These are phyloP conservation scores for Eupeodes luniger DNA, from an alignment of 2,888 invertebrate species.

Conservation along the genomic window DNA sequence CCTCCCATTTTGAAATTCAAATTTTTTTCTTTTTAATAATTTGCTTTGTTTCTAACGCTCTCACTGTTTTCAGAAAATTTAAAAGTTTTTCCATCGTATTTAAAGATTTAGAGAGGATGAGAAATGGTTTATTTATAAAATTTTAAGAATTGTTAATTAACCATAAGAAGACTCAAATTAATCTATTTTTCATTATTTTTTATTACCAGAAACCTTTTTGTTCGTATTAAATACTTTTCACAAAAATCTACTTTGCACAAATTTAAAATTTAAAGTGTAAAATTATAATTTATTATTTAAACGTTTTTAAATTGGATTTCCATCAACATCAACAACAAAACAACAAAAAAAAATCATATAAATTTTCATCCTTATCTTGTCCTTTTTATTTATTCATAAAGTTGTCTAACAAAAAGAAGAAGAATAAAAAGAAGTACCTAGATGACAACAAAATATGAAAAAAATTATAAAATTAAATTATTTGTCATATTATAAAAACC, in stretches of 20 bases:
- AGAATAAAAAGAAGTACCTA: background rate
- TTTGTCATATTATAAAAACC: slow-evolving; percentile 29
- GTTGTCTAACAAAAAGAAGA: background rate
- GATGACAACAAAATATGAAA: slow-evolving; percentile 2
- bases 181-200: too few relatives aligned
- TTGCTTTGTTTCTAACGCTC: too few relatives aligned
- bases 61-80: too few relatives aligned
- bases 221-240: too few relatives aligned
- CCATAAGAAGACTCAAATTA: too few relatives aligned
- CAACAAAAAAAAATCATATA: background rate
- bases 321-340: background rate
- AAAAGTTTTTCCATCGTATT: too few relatives aligned
- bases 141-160: too few relatives aligned
- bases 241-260: background rate
- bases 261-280: too few relatives aligned
- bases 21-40: too few relatives aligned
- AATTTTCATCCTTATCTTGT: background rate
- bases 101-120: too few relatives aligned
- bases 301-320: slow-evolving; percentile 11
- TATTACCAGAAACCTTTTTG: too few relatives aligned
- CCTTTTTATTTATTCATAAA: background rate
- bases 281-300: slow-evolving; percentile 25
- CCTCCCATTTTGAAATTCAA: background rate
- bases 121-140: too few relatives aligned
- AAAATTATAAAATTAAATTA: slow-evolving; percentile 31